Conservation (phyloP, 2,113 vertebrate species). For the Brachypodius melanocephalos region DNA sequence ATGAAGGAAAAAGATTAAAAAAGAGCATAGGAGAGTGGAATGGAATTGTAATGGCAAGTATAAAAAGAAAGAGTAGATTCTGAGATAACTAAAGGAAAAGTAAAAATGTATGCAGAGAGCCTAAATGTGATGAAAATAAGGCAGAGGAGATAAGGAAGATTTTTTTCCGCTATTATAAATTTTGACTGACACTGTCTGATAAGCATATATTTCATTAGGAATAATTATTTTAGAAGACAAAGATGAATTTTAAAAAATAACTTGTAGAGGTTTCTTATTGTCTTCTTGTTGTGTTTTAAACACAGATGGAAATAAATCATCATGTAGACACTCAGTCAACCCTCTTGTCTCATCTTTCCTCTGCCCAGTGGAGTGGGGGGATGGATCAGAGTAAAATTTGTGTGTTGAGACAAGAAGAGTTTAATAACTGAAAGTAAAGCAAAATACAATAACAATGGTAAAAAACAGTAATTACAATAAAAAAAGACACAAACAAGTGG, state of each 20-base stretch:
- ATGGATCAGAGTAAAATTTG: background rate
- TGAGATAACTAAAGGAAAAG: background rate
- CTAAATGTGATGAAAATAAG: background rate
- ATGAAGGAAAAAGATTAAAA: background rate
- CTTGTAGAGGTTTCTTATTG: background rate
- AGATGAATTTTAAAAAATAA: background rate
- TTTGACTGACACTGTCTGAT: background rate
- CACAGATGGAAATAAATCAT: background rate
- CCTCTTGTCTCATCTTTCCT: too few species aligned
- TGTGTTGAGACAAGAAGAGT: background rate
- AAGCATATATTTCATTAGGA: background rate
- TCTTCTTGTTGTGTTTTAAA: background rate
- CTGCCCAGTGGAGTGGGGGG: background rate
- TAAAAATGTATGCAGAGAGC: background rate
- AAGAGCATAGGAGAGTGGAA: background rate
- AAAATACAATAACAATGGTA: background rate
- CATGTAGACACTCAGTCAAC: rapidly evolving
- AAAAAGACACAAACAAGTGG: background rate
- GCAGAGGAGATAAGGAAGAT: background rate
- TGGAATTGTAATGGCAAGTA: background rate
- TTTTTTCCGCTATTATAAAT: background rate
- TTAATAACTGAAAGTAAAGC: background rate
- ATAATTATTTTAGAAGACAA: background rate
- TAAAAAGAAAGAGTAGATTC: background rate
- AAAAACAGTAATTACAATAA: background rate